A percentile compares a stretch with the other conserved stretches of the same genome.
Evolutionary conservation across 2,113 vertebrate genomes (phyloP).

Genomic region (Dipodomys merriami): DNA sequence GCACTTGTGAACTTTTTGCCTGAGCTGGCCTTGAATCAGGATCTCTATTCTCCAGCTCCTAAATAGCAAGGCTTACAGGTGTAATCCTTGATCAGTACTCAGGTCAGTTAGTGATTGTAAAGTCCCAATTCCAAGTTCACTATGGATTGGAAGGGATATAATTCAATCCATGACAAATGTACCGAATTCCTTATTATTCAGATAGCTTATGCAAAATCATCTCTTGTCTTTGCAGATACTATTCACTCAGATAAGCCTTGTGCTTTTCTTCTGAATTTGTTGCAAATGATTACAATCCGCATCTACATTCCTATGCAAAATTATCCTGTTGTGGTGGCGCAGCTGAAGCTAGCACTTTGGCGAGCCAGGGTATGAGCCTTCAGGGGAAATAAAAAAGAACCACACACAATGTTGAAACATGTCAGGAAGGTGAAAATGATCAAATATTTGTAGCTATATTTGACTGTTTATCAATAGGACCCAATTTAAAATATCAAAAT

Average conservation of each 20-base stretch:
- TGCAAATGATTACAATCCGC: neutral
- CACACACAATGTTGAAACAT: constrained; percentile 46
- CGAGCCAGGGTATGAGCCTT: constrained; percentile 3
- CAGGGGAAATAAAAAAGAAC: neutral
- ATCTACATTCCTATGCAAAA: constrained; percentile 3
- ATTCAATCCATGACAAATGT: neutral
- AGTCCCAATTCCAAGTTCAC: neutral
- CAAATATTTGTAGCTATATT: constrained; percentile 34
- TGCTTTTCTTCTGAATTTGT: constrained; percentile 57
- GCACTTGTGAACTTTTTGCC: too few relatives aligned
- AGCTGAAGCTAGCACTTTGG: constrained; percentile 65
- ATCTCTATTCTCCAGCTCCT: too few relatives aligned
- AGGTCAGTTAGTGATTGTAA: too few relatives aligned
- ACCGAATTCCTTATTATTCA: constrained; percentile 52
- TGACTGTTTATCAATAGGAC: neutral
- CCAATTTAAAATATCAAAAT: constrained; percentile 63
- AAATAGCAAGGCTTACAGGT: neutral
- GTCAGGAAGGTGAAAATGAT: neutral
- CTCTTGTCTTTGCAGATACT: neutral
- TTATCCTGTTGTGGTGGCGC: neutral
- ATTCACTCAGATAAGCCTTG: constrained; percentile 55
- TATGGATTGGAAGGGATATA: neutral
- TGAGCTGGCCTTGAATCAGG: too few relatives aligned
- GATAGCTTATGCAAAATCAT: constrained; percentile 51
- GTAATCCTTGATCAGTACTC: too few relatives aligned